Evolutionary conservation across 2,888 invertebrate genomes (phyloP), one percentile per base, ranked within the genome.

Genomic region (Noctuana brunneofusca): DNA sequence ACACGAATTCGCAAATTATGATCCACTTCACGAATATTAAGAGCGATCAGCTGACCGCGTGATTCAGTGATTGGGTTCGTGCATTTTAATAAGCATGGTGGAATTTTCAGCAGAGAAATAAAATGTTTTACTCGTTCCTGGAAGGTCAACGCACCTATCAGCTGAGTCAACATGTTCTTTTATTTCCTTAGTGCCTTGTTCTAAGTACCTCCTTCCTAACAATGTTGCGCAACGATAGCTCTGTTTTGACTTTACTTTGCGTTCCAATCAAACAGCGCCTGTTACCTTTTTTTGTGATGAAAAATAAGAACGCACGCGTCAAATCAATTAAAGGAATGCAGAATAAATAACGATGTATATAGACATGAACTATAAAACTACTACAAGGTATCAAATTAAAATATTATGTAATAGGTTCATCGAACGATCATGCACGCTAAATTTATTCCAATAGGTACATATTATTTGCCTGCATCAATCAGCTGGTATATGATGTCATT

Each of bases 81-180:
- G 71, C 67, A 69, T 71, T 68, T 71, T 68, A 69, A 72, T 68
- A 63, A 65, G 68, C 62, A 55, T 64, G 59, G 66, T 67, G 69
- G 69, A 68, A 72, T 71, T 73, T 77, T 73, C 71, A 73, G 74
- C 70, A 63, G 68, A 49, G 66, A 64, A 67, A 69, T 65, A 76
- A 76, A 68, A 68, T 52, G 67, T 74, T 72, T 74, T 76, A 80
- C 77, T 76, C 76, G 73, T 83, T 84, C 81, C 75, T 70, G 71
- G 78, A 85, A 81, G 88, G 86, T 89, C 87, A 84, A 81, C 81
- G 87, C 76, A 81, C 87, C 80, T 75, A 83, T 83, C 83, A 87
- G 81, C 83, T 88, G 88, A 87, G 83, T 89, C 87, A 87, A 85
- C 77, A 76, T 64, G 71, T 66, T 74, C 57, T 66, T 75, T 73